A percentile compares a stretch with the other conserved stretches of the same genome.
These are phyloP conservation scores for Brachypterus glaber DNA, from an alignment of 2,888 invertebrate species.

Conservation along the genomic window DNA sequence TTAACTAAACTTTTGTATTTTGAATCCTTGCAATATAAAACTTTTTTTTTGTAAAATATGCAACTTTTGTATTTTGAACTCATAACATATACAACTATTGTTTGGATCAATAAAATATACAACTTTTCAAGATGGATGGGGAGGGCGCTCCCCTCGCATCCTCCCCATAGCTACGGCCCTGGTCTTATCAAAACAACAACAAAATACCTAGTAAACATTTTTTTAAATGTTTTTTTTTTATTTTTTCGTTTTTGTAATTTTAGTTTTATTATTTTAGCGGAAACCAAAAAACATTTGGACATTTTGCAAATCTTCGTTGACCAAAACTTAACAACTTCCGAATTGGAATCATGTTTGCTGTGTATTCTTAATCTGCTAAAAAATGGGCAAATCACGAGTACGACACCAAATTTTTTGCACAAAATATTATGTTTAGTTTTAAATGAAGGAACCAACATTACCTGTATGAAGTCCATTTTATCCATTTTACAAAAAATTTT, in stretches of 20 bases:
- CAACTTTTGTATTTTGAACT: no score
- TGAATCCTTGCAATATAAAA: no score
- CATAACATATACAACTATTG: no score
- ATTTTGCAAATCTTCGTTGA: constrained; percentile 11
- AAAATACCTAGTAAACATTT: no score
- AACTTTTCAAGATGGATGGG: no score
- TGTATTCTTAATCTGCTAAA: constrained; percentile 32
- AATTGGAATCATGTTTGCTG: constrained; percentile 24
- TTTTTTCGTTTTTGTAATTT: not conserved
- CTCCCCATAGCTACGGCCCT: no score
- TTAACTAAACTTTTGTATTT: no score
- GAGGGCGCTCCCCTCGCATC: no score
- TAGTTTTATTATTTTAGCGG: constrained; percentile 8
- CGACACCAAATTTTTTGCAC: constrained; percentile 23
- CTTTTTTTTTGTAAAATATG: no score
- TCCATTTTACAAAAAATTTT: constrained; percentile 33
- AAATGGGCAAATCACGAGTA: constrained; percentile 25
- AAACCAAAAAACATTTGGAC: constrained; percentile 11
- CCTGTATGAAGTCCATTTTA: constrained; percentile 25
- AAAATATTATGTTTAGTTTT: constrained; percentile 28
- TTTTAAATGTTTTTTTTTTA: no score
- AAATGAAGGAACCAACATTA: constrained; percentile 10
- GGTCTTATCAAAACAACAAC: no score
- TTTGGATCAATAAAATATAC: no score
- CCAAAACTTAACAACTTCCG: constrained; percentile 16